Base-by-base conservation (phyloP, 2,888 invertebrate genomes). In the Cryptocheilus praepositus region DNA sequence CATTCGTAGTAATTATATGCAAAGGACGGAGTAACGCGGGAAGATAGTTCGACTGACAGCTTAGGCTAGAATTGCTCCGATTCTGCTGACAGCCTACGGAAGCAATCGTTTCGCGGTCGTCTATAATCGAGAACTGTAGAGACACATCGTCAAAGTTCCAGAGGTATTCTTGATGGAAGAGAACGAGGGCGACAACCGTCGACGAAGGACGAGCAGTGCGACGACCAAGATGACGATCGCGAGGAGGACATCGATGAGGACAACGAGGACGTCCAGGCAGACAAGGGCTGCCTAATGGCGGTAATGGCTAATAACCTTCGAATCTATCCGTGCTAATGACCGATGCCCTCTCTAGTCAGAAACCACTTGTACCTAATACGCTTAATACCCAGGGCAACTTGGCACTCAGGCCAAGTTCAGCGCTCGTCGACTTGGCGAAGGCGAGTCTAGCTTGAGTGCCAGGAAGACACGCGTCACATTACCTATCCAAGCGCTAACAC, bases 301-400 rank as follows among this genome's bases (percentile, higher is more conserved):
- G 84, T 86, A 84, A 86, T 85, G 81, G 83, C 83, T 86, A 86
- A 86, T 87, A 85, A 87, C 82, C 82, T 81, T 79, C 82, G 82
- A 86, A 85, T 87, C 84, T 82, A 85, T 86, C 79, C 80, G 77
- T 76, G 81, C 84, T 86, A 87, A 86, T 87, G 85, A 85, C 85
- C 86, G 82, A 83, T 83, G 78, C 78, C 73, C 77, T 80, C 73
- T 69, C 76, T 60, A 77, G 78, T 72, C 76, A 73, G 80, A 77
- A 80, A 80, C 82, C 80, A 79, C 82, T 79, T 82, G 80, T 84
- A 80, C 80, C 81, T 84, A 86, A 86, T 83, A 83, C 82, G 83
- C 79, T 82, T 81, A 81, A 83, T 83, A 80, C 82, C 71, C 72
- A 25, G 60, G 67, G 79, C 74, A 85, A 86, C 85, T 86, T 85